Evolutionary conservation across 2,113 vertebrate species (phyloP), one percentile per base, ranked within the genome.

Genomic region (Nerophis ophidion): DNA sequence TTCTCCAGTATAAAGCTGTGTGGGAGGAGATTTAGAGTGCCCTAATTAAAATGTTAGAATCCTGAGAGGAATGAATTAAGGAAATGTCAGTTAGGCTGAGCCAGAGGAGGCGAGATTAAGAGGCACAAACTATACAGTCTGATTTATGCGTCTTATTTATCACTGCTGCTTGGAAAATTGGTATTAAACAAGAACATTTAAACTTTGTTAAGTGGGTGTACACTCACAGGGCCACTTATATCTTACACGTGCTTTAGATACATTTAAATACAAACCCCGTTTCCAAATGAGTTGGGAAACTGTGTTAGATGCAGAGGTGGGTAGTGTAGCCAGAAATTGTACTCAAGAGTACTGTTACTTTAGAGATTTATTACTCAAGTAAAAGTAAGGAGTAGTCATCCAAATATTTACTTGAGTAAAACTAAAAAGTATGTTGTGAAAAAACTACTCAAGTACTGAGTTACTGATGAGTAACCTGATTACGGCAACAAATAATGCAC

Each of bases 1-100:
- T 26, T 26, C 26, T 26, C 11, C 9, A 46, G 69, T 74, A 77
- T 77, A 80, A 81, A 69, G 55, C 65, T 70, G 81, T 51, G 82
- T 87, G 73, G 86, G 86, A 81, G 81, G 79, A 81, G 81, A 87
- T 86, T 85, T 87, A 66, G 58, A 81, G 71, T 87, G 86, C 80
- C 85, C 86, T 87, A 86, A 88, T 87, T 88, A 88, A 88, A 88
- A 85, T 81, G 83, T 76, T 76, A 65, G 74, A 88, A 78, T 87
- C 76, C 85, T 77, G 81, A 82, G 82, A 84, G 81, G 78, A 88
- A 85, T 83, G 80, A 84, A 85, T 85, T 75, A 87, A 84, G 85
- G 80, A 81, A 85, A 87, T 82, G 86, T 87, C 86, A 86, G 81
- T 87, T 86, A 87, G 81, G 82, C 82, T 82, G 81, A 86, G 83